phyloP scores from a whole-genome alignment of 2,797 vertebrate genomes.

The Ctenopoma multispine region DNA sequence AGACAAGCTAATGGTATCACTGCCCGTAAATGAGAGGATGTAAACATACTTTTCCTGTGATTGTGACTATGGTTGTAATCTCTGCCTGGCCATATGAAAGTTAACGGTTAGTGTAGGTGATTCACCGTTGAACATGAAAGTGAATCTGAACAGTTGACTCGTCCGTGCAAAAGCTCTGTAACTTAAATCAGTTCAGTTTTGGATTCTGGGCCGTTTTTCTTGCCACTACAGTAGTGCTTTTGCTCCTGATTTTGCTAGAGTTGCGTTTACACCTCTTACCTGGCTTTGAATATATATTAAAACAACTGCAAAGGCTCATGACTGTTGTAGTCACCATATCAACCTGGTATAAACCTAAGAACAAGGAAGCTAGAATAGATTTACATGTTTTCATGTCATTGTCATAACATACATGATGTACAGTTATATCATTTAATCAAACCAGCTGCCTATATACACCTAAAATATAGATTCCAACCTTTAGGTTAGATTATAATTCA shows the following conservation, averaged over 20 bases:
- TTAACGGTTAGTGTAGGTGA: not conserved
- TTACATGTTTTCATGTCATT: not conserved
- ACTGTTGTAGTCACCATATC: not conserved
- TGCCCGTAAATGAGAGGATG: not conserved
- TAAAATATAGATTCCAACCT: too few species aligned
- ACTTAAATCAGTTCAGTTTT: too few species aligned
- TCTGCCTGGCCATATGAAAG: not conserved
- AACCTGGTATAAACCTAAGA: not conserved
- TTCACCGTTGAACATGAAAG: too few species aligned
- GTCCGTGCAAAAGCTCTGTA: not conserved
- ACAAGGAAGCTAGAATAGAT: too few species aligned
- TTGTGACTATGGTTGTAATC: not conserved
- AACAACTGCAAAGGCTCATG: slow-evolving; percentile 2
- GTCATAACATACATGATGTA: too few species aligned
- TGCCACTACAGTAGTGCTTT: not conserved
- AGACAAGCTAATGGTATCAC: not conserved
- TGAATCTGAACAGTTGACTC: too few species aligned
- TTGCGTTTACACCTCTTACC: slow-evolving; percentile 1
- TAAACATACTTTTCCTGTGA: not conserved
- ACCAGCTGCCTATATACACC: too few species aligned
- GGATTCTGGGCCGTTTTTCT: not conserved
- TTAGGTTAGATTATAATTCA: too few species aligned
- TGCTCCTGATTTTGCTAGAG: not conserved
- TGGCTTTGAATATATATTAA: not conserved
- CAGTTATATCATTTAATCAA: too few species aligned